Evolutionary conservation across 2,888 invertebrate genomes (phyloP), one percentile per base, ranked within the genome.

Genomic region (Drosophila tripunctata): DNA sequence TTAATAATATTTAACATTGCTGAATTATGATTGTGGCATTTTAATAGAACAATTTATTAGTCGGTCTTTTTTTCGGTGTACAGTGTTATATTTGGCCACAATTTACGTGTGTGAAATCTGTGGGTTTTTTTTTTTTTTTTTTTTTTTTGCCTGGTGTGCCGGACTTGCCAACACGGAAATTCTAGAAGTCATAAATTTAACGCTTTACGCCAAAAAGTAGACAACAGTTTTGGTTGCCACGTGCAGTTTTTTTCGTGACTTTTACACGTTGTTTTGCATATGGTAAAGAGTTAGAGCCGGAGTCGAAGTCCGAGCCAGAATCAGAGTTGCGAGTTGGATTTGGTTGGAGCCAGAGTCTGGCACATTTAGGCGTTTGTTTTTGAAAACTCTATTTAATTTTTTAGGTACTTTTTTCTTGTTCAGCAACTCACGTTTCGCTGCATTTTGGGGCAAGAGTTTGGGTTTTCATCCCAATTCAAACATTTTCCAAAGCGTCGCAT

Each of bases 351-450:
- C 61, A 54, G 33, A 48, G 40, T 69, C 67, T 52, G 15, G 56
- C 75, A 68, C 74, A 76, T 88, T 88, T 83, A 84, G 84, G 65
- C 66, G 71, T 72, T 75, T 84, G 75, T 79, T 87, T n/a, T 78
- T 70, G 73, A 81, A 76, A 87, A 85, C 80, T 88, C 86, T 78
- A 87, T 88, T 85, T 85, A 85, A 81, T 88, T 78, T 83, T 65
- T 65, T 45, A 41, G 21, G 21, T 35, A 58, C 50, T n/a, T 63
- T 61, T 67, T 63, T 56, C 22, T 60, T 43, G 33, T 15, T n/a
- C n/a, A n/a, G n/a, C n/a, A n/a, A 15, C 63, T 50, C 67, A 75
- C 77, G 80, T 78, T 57, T 77, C 51, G 55, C 30, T 74, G 78
- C 75, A 67, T 57, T 75, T 77, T 54, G 8, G 36, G n/a, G 36